These are phyloP conservation scores for Pseudotriccus pelzelni DNA, from an alignment of 2,797 vertebrate genomes.

Conservation along the genomic window DNA sequence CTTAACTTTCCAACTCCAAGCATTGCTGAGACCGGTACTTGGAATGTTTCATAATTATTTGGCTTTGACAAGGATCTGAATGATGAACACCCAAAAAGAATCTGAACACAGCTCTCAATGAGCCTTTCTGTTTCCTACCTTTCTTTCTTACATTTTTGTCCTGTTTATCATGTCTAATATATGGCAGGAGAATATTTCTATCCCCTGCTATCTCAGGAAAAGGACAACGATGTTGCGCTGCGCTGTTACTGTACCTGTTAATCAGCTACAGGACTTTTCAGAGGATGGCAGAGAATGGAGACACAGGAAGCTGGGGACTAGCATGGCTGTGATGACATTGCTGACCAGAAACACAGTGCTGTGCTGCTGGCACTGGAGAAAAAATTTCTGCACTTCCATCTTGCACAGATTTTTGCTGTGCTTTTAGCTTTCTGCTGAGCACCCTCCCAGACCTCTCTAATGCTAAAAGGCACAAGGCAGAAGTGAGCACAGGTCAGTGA, in stretches of 20 bases:
- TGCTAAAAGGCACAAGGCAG: rapidly evolving
- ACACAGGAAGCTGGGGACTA: background rate
- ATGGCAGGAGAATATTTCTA: background rate
- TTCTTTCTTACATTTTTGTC: background rate
- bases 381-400: background rate
- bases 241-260: background rate
- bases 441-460: background rate
- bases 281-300: background rate
- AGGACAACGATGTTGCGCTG: rapidly evolving
- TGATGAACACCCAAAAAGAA: background rate
- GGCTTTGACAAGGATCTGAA: background rate
- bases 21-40: background rate
- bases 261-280: background rate
- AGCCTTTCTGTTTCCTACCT: background rate
- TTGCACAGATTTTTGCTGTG: background rate
- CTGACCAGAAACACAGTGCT: background rate
- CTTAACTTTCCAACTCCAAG: background rate
- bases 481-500: background rate
- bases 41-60: background rate
- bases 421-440: background rate
- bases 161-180: background rate
- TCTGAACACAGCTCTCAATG: background rate
- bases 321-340: background rate
- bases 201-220: background rate
- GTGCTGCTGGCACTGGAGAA: background rate